Base-by-base conservation (phyloP, 2,888 invertebrate species). In the Noctua janthina region DNA sequence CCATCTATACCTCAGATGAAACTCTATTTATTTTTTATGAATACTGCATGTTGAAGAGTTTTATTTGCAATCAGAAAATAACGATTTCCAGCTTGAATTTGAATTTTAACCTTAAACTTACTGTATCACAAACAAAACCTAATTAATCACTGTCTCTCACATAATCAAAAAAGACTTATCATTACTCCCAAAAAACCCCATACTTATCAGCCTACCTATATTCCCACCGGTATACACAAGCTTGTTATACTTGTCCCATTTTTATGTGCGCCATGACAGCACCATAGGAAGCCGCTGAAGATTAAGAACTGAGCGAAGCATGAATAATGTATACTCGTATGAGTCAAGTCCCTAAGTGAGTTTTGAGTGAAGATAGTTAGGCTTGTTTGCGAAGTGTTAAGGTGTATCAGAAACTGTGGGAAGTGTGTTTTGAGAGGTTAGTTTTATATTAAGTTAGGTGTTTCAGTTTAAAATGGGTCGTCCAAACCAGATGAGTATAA, bases 271-370 rank as follows among this genome's bases (percentile, higher is more conserved):
- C 81, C 81, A 74, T 87, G 86, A 86, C 82, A 85, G 75, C 74
- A 69, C 23, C 71, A 79, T 76, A 77, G 75, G 76, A 85, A 83
- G 86, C 82, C 64, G 66, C 76, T 80, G 76, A 51, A 89, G 89
- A 90, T 90, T 91, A 91, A 90, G 90, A 88, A 88, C 83, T 85
- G 86, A 82, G 85, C 77, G 86, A 76, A 71, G 77, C 88, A 93
- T 94, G 94, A 94, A 94, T 94, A 92, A 94, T 94, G 93, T 91
- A 94, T 93, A 91, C 81, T 87, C 84, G 87, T 89, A 90, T 91
- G 88, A 90, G 88, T 91, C 90, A 89, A 90, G 85, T 87, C 89
- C 88, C 88, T 91, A 91, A 90, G 91, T 89, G 88, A 88, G 82
- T 80, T 82, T 81, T 82, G 78, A 82, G 87, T 88, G 88, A 88